Evolutionary conservation across 2,888 invertebrate species (phyloP), one percentile per base, ranked within the genome.

Genomic region (Agonum fuliginosum): DNA sequence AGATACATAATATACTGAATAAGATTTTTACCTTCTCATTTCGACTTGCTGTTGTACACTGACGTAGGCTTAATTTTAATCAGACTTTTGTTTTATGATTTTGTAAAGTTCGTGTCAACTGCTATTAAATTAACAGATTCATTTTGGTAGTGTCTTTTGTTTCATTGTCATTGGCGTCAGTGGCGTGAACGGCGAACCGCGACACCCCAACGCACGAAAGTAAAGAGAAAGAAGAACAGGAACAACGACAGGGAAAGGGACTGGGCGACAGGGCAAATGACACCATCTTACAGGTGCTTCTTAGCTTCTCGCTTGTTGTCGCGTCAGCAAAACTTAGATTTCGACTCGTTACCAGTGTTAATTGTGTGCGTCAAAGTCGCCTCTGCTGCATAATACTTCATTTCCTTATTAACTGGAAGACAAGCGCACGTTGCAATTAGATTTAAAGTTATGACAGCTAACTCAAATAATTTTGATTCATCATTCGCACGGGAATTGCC

Each of bases 391-490:
- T 48, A 48, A 48, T 48, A 48, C 48, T 70, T 70, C 48, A 70
- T 70, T 27, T 43, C 30, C 70, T 70, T 70, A 48, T 48, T 48
- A 70, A 48, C 46, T 46, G 30, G 41, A 30, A 27, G 48, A 5
- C 27, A 19, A 30, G 24, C 70, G 48, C 30, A 70, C 70, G 24
- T 70, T 48, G 22, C 70, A 70, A 70, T 70, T 70, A 70, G 70
- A 70, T 70, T 48, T 70, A 48, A 70, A 70, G 70, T 70, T 70
- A 70, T 70, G 70, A 70, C 70, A 48, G 70, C 14, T 27, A 30
- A 48, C 27, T 70, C 70, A 70, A 70, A 70, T 70, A 46, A 70
- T 70, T 70, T 70, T 70, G 70, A 70, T 70, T 70, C 70, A 70
- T 46, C 46, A 70, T 70, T 70, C 70, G 24, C 70, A 46, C 27